Percentiles rank a stretch among this genome's conserved stretches.
Conservation (phyloP, 2,797 vertebrate species). For the Pristis pectinata region DNA sequence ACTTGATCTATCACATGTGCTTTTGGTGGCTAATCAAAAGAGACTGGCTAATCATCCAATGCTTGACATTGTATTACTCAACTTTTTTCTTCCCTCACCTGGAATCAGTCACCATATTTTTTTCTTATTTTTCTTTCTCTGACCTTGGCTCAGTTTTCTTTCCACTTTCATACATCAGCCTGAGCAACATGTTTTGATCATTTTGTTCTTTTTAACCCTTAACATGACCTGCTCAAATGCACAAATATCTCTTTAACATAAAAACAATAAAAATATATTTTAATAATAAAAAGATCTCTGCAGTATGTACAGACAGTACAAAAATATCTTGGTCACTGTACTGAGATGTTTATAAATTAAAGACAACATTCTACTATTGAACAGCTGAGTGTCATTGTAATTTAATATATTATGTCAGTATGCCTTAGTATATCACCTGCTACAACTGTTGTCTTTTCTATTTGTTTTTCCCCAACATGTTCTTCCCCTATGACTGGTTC, state of each 20-base stretch:
- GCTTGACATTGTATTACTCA: neutral
- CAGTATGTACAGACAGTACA: neutral
- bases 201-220: neutral
- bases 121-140: neutral
- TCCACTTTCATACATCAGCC: too few species aligned
- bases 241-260: neutral
- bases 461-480: neutral
- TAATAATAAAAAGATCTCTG: slow-evolving; percentile 1
- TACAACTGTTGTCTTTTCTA: neutral
- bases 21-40: neutral
- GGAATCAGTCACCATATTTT: neutral
- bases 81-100: neutral
- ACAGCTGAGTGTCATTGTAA: neutral
- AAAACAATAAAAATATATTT: neutral
- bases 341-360: neutral
- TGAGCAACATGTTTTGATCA: neutral
- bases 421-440: neutral
- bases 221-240: neutral
- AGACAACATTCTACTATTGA: neutral
- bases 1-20: neutral
- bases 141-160: too few species aligned
- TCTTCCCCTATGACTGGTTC: neutral
- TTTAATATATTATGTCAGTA: neutral
- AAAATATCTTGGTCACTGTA: neutral
- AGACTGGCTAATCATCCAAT: neutral